Conservation (phyloP, 2,113 vertebrate species). For the Siniperca knerii region DNA sequence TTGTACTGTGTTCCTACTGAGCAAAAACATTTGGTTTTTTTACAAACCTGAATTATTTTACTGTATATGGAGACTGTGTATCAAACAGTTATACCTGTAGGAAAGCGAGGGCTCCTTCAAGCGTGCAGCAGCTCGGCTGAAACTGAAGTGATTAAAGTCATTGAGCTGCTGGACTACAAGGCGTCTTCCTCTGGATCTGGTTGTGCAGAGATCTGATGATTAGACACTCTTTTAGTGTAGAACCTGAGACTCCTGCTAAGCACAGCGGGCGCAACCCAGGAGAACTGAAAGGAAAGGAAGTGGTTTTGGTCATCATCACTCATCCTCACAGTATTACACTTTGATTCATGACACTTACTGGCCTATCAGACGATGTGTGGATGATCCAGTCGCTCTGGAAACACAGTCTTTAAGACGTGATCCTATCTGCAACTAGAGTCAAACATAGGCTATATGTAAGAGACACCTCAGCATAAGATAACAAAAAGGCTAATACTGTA, state of each 20-base stretch:
- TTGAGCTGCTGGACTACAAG: not conserved
- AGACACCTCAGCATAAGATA: not conserved
- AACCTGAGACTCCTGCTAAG: not conserved
- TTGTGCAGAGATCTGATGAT: constrained; percentile 17
- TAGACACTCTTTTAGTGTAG: constrained; percentile 6
- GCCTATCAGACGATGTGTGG: not conserved
- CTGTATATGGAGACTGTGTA: not conserved
- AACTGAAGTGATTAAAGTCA: not conserved
- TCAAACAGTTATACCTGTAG: not conserved
- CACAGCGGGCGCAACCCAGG: not conserved
- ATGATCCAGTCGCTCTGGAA: not conserved
- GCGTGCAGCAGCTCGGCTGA: not conserved
- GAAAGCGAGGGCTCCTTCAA: not conserved
- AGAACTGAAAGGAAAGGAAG: not conserved
- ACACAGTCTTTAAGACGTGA: not conserved
- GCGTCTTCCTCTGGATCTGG: not conserved
- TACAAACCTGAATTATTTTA: not conserved
- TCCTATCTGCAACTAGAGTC: not conserved
- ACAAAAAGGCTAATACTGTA: not conserved
- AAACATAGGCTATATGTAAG: not conserved
- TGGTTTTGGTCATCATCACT: not conserved
- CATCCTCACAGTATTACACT: not conserved
- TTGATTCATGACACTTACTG: constrained; percentile 16
- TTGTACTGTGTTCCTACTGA: constrained; percentile 13
- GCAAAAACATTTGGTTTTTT: not conserved